Evolutionary conservation across 2,797 vertebrate genomes (phyloP).

Genomic region (Cuculus canorus): DNA sequence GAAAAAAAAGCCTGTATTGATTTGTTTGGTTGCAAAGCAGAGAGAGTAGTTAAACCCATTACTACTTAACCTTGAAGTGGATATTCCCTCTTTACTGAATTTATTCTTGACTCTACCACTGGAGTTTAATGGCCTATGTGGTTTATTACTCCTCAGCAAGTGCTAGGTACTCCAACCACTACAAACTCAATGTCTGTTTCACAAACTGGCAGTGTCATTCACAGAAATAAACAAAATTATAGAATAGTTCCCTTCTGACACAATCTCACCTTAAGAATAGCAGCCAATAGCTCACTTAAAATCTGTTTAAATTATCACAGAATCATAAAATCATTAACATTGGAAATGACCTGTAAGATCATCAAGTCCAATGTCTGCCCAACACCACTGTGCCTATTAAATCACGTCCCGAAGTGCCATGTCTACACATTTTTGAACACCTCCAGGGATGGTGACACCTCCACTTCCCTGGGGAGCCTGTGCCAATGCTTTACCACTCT

Average conservation of each 20-base stretch:
- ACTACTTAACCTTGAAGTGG: not conserved
- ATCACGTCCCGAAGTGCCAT: too few species aligned
- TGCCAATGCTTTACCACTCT: too few species aligned
- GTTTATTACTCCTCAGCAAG: not conserved
- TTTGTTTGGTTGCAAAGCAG: not conserved
- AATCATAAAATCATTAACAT: too few species aligned
- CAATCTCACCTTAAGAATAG: not conserved
- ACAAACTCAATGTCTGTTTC: not conserved
- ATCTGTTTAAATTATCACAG: not conserved
- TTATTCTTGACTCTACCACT: not conserved
- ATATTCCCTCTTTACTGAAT: not conserved
- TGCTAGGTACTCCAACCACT: not conserved
- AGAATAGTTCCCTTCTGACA: conserved; percentile 6
- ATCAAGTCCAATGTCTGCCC: too few species aligned
- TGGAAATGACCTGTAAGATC: too few species aligned
- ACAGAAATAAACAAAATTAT: not conserved
- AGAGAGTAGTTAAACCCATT: not conserved
- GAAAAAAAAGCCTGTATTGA: not conserved
- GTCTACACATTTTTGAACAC: too few species aligned
- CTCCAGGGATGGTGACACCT: too few species aligned
- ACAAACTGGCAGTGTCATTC: not conserved
- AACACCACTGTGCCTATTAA: too few species aligned
- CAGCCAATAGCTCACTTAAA: conserved; percentile 4
- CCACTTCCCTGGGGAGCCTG: too few species aligned
- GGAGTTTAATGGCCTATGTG: not conserved